Evolutionary conservation across 2,797 vertebrate genomes (phyloP), one percentile per base, ranked within the genome.

Genomic region (Brachyalestes nurse): DNA sequence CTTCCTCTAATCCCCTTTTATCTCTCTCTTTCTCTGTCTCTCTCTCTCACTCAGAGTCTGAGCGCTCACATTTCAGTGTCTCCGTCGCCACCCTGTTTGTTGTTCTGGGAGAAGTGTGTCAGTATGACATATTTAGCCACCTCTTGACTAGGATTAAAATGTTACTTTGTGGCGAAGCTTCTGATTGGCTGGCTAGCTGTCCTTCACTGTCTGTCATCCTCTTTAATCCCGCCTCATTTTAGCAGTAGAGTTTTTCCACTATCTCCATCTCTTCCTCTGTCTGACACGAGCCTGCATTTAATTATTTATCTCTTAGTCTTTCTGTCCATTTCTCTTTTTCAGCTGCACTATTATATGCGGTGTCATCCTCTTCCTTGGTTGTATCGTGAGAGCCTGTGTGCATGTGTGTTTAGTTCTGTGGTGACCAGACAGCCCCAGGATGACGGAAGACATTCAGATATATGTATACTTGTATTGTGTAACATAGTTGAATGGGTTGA

Each of bases 1-100:
- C 88, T 92, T 89, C 87, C 87, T 88, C 89, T 94, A 94, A 92
- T 94, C 93, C 90, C 71, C 23, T 80, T 87, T 92, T 92, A 92
- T 93, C 90, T 92, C 85, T 89, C 84, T 88, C 83, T 83, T 72
- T 81, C 84, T 86, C 90, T 83, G 82, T 34, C 88, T 88, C 88
- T 83, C 66, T 78, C 57, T 86, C 65, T 72, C 73, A 81, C 77
- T 75, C 76, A 78, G 70, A 14, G 40, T 61, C 21, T 40, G 16
- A 57, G 42, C 5, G 21, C 49, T 28, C 34, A 72, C 40, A 57
- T 25, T 34, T 23, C 64, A 77, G 79, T 76, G 45, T 71, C 61
- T 73, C 53, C 42, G 47, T 78, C 23, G 17, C 47, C 74, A 23
- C 60, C 34, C 38, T 80, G 79, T 82, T 47, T 77, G 83, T 70